These are phyloP conservation scores for Mallotus villosus DNA, from an alignment of 2,797 vertebrate species.

Conservation along the genomic window DNA sequence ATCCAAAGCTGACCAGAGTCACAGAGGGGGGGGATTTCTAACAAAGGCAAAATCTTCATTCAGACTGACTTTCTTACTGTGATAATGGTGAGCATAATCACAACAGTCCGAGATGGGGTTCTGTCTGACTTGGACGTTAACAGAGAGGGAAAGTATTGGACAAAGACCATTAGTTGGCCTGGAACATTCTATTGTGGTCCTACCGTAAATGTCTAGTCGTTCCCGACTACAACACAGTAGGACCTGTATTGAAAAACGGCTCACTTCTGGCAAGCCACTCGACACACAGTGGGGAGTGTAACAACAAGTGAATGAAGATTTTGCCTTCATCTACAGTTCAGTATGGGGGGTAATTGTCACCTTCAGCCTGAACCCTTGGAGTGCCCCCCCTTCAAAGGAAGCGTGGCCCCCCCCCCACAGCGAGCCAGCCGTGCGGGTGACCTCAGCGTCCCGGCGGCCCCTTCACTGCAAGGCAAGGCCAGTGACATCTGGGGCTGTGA, in stretches of 20 bases:
- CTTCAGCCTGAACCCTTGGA: conserved; percentile 80
- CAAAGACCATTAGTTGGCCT: not conserved
- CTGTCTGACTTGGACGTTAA: no score
- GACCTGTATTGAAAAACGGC: no score
- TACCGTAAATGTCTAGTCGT: not conserved
- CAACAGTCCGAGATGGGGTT: not conserved
- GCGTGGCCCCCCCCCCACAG: conserved; percentile 55
- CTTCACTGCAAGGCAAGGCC: conserved; percentile 86
- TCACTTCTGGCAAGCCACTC: not conserved
- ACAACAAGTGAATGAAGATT: conserved; percentile 77
- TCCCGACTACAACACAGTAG: not conserved
- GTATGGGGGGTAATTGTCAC: conserved; percentile 81
- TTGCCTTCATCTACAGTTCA: conserved; percentile 77
- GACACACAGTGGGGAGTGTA: not conserved
- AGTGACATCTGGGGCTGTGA: conserved; percentile 84
- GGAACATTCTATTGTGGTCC: no score
- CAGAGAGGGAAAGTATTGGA: no score
- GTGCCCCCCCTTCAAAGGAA: conserved; percentile 66
- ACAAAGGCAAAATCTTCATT: conserved; percentile 81
- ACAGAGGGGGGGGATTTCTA: conserved; percentile 72
- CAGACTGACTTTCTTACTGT: conserved; percentile 42
- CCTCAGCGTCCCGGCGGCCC: conserved; percentile 64
- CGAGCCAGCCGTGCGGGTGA: conserved; percentile 69
- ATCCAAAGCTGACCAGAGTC: conserved; percentile 80
- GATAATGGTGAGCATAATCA: not conserved